These are phyloP conservation scores for Erythrolamprus reginae DNA, from an alignment of 2,113 vertebrate genomes.

Conservation along the genomic window DNA sequence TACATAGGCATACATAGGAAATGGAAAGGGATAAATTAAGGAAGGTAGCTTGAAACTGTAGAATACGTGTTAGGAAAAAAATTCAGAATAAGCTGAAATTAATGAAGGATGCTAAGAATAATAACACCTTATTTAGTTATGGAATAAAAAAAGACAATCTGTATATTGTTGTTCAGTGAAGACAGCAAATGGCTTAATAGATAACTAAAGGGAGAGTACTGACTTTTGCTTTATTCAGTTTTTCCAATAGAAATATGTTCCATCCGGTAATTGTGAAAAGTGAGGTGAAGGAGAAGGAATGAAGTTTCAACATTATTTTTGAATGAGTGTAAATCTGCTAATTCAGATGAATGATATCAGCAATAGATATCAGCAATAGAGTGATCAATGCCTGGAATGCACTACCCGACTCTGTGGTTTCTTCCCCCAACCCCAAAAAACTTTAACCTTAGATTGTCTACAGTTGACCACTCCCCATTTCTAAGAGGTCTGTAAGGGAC, in stretches of 20 bases:
- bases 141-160: not conserved
- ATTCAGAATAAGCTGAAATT: not conserved
- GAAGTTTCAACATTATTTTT: not conserved
- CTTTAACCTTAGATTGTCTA: too few relatives aligned
- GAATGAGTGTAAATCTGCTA: not conserved
- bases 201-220: not conserved
- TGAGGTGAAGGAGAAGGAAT: not conserved
- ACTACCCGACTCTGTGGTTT: too few relatives aligned
- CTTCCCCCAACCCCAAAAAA: too few relatives aligned
- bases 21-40: not conserved
- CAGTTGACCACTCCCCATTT: too few relatives aligned
- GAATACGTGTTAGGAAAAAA: not conserved
- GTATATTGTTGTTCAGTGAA: not conserved
- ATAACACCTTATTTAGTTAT: not conserved
- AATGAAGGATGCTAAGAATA: not conserved
- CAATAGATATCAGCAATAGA: too few relatives aligned
- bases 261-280: not conserved
- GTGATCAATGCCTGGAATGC: too few relatives aligned
- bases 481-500: too few relatives aligned
- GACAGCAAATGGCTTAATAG: not conserved
- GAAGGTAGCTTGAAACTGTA: not conserved
- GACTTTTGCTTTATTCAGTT: not conserved
- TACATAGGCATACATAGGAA: not conserved
- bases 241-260: not conserved
- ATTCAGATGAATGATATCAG: not conserved